Evolutionary conservation across 2,888 invertebrate species (phyloP).

Genomic region (Philonicus albiceps): DNA sequence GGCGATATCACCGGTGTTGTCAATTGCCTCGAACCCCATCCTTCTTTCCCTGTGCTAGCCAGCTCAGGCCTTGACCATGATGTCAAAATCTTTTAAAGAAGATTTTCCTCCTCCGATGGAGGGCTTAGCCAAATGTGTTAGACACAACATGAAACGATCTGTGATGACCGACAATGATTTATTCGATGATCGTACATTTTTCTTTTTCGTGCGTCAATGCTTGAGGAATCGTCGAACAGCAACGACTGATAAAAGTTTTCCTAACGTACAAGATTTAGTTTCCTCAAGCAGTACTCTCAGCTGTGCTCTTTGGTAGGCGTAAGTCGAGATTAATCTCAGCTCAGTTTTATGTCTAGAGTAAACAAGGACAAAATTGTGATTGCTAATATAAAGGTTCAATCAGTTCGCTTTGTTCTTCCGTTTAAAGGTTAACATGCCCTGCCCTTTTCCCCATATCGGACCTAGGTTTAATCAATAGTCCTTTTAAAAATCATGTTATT

Average conservation of each 20-base stretch:
- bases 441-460: background rate
- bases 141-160: conserved; percentile 55
- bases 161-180: conserved; percentile 50
- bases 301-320: background rate
- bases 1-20: conserved; percentile 85
- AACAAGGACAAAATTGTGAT: conserved; percentile 20
- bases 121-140: conserved; percentile 55
- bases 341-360: background rate
- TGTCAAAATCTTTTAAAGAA: conserved; percentile 82
- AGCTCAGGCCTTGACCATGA: conserved; percentile 88
- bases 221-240: conserved; percentile 51
- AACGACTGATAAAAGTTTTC: conserved; percentile 14
- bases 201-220: conserved; percentile 57
- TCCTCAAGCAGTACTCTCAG: conserved; percentile 43
- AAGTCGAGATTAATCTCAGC: conserved; percentile 5
- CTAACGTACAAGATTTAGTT: conserved; percentile 47
- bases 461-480: background rate
- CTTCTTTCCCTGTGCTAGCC: conserved; percentile 83
- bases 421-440: background rate
- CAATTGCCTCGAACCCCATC: conserved; percentile 92
- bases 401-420: background rate
- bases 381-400: background rate
- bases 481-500: background rate
- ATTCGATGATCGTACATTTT: conserved; percentile 56
- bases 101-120: conserved; percentile 56